A percentile compares a stretch with the other conserved stretches of the same genome.
These are phyloP conservation scores for Podocnemis expansa DNA, from an alignment of 2,113 vertebrate genomes.

Conservation along the genomic window DNA sequence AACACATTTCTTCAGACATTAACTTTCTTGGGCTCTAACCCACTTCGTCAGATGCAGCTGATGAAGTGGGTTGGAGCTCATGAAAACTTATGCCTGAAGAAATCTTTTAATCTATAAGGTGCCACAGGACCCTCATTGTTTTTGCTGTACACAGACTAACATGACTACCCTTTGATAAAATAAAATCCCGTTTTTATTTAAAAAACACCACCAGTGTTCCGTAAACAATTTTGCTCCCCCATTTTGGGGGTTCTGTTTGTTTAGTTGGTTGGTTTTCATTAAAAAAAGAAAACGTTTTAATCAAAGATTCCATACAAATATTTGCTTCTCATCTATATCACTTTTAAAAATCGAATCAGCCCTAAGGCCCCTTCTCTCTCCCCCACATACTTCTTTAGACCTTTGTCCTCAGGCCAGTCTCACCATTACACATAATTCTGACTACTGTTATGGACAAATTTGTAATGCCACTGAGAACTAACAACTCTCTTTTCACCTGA, in stretches of 20 bases:
- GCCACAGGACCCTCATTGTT: too few species aligned
- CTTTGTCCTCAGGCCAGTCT: not conserved
- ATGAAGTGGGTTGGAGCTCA: too few species aligned
- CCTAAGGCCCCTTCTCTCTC: not conserved
- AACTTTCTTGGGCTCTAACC: too few species aligned
- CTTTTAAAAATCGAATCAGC: not conserved
- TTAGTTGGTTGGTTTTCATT: not conserved
- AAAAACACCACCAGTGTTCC: not conserved
- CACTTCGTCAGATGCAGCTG: too few species aligned
- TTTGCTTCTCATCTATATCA: not conserved
- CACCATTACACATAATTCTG: not conserved
- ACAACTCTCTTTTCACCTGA: conserved; percentile 2
- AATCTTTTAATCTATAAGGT: too few species aligned
- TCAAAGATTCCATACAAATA: not conserved
- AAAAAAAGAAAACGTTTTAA: not conserved
- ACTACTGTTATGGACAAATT: not conserved
- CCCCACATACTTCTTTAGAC: not conserved
- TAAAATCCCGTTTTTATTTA: not conserved
- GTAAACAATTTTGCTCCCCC: not conserved
- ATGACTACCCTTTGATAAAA: too few species aligned
- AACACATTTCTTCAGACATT: too few species aligned
- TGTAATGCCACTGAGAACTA: not conserved
- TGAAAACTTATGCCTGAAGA: too few species aligned
- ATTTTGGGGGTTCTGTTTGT: rapidly evolving
- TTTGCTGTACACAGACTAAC: too few species aligned